Conservation (phyloP, 2,888 invertebrate species). For the Epinotia nisella region DNA sequence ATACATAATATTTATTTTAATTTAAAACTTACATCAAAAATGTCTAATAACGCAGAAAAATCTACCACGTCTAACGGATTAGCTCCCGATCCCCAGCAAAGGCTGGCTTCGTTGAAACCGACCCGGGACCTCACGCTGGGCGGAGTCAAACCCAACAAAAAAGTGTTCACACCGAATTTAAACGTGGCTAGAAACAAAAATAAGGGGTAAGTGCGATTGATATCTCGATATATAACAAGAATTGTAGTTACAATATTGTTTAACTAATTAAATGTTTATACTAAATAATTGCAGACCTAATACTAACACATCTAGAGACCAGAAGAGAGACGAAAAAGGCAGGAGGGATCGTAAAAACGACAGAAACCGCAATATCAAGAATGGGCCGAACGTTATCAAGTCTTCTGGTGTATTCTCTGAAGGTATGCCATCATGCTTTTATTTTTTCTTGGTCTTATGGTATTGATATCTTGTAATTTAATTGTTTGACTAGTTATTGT, state of each 20-base stretch:
- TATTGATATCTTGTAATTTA: too few relatives aligned
- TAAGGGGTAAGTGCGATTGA: conserved; percentile 66
- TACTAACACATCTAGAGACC: conserved; percentile 57
- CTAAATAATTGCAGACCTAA: conserved; percentile 52
- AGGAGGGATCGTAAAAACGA: conserved; percentile 66
- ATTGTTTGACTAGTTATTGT: too few relatives aligned
- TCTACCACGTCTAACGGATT: conserved; percentile 64
- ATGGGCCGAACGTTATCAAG: conserved; percentile 74
- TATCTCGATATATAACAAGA: neutral
- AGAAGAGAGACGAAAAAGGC: conserved; percentile 66
- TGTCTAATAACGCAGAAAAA: conserved; percentile 69
- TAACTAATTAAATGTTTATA: neutral
- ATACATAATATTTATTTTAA: neutral
- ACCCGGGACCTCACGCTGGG: conserved; percentile 85
- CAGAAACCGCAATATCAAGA: conserved; percentile 63
- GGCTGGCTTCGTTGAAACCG: conserved; percentile 81
- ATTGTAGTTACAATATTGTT: neutral
- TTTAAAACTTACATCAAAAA: conserved; percentile 47
- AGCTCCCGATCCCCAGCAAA: conserved; percentile 66
- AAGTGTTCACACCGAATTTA: conserved; percentile 85
- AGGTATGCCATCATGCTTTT: conserved; percentile 59
- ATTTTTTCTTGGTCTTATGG: neutral
- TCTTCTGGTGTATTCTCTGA: conserved; percentile 80
- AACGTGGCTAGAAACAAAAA: conserved; percentile 86
- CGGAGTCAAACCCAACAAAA: conserved; percentile 79